These are phyloP conservation scores for Calycopis cecrops DNA, from an alignment of 1,140 invertebrate genomes.

Conservation along the genomic window DNA sequence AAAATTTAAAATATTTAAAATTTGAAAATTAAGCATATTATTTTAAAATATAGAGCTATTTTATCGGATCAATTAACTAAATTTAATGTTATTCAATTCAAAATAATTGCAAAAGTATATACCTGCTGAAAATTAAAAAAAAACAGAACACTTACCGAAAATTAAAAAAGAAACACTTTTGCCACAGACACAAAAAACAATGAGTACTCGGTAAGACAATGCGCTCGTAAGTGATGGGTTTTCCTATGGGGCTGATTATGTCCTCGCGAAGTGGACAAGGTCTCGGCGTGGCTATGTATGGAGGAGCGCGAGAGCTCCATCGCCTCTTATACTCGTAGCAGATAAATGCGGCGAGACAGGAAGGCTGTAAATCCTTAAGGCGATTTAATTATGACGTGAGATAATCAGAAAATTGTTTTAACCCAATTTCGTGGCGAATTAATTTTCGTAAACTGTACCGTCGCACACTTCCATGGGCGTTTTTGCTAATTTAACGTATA, in stretches of 20 bases:
- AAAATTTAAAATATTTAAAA: too few relatives aligned
- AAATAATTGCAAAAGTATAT: too few relatives aligned
- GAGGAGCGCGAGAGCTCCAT: slow-evolving; percentile 48
- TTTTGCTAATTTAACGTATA: too few relatives aligned
- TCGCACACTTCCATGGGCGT: too few relatives aligned
- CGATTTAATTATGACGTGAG: too few relatives aligned
- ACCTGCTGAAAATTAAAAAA: not conserved
- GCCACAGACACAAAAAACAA: slow-evolving; percentile 2
- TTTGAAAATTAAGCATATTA: too few relatives aligned
- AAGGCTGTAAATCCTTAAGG: slow-evolving; percentile 12
- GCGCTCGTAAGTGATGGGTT: slow-evolving; percentile 51
- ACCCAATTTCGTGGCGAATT: not conserved
- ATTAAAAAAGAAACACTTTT: not conserved
- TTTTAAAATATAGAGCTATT: too few relatives aligned
- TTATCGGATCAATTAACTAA: too few relatives aligned
- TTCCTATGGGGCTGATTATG: slow-evolving; percentile 51
- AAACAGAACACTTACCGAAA: not conserved
- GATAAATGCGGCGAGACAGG: slow-evolving; percentile 32
- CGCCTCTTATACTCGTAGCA: slow-evolving; percentile 63
- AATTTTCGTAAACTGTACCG: not conserved
- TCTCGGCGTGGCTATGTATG: slow-evolving; percentile 56
- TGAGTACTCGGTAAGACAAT: too few relatives aligned
- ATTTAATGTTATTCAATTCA: too few relatives aligned
- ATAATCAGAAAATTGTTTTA: slow-evolving; percentile 2
- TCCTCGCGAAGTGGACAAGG: slow-evolving; percentile 66